Evolutionary conservation across 2,113 vertebrate genomes (phyloP).

Genomic region (Aegithalos caudatus): DNA sequence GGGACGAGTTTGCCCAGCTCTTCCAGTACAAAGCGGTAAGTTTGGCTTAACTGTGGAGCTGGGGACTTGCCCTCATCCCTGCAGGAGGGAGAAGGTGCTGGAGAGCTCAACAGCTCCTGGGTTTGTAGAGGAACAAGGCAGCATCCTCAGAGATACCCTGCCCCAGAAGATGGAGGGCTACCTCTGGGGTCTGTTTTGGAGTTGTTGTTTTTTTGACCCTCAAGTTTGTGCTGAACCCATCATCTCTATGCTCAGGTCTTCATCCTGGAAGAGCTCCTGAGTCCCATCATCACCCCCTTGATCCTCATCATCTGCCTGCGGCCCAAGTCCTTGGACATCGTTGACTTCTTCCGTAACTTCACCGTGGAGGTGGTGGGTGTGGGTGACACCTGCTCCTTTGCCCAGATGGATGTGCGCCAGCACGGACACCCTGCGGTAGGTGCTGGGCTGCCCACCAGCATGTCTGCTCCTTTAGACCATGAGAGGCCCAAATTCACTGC

Average conservation of each 20-base stretch:
- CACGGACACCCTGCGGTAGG: slow-evolving; percentile 95
- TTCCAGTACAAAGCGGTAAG: slow-evolving; percentile 99
- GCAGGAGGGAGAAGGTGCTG: neutral
- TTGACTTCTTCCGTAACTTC: slow-evolving; percentile 98
- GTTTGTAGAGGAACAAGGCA: neutral
- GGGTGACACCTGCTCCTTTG: slow-evolving; percentile 97
- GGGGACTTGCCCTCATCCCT: neutral
- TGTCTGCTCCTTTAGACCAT: neutral
- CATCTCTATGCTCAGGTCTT: slow-evolving; percentile 80
- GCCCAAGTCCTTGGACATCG: slow-evolving; percentile 96
- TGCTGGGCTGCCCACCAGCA: neutral
- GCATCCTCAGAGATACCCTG: neutral
- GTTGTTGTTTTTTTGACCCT: neutral
- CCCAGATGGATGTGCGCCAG: slow-evolving; percentile 98
- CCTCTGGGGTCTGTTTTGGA: neutral
- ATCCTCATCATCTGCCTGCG: slow-evolving; percentile 94
- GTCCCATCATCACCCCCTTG: slow-evolving; percentile 94
- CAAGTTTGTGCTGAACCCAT: neutral
- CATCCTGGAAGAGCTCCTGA: slow-evolving; percentile 94
- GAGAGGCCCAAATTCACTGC: neutral
- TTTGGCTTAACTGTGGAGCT: neutral
- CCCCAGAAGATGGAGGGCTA: neutral
- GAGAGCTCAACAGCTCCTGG: neutral
- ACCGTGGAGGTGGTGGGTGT: slow-evolving; percentile 95
- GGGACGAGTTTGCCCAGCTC: slow-evolving; percentile 96